Percentiles rank a stretch among this genome's conserved stretches.
Evolutionary conservation across 2,797 vertebrate genomes (phyloP).

Genomic region (Schizopygopsis pylzovi): DNA sequence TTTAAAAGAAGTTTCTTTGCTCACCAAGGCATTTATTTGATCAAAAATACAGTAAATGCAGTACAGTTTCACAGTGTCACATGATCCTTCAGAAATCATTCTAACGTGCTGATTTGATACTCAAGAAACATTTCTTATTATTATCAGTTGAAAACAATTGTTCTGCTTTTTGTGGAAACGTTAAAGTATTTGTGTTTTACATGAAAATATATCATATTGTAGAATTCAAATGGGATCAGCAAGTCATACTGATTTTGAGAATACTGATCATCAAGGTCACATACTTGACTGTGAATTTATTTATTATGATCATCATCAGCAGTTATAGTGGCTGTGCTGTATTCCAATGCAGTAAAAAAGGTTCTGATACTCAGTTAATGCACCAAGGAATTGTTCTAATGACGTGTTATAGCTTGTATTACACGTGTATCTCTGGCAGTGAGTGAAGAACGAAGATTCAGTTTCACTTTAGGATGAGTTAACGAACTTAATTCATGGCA

Average conservation of each 20-base stretch:
- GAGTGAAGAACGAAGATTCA: constrained; percentile 3
- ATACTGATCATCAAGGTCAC: neutral
- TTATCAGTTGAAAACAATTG: neutral
- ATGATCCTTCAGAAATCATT: neutral
- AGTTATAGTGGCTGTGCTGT: neutral
- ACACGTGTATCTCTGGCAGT: neutral
- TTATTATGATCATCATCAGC: neutral
- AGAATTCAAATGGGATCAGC: neutral
- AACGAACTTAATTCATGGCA: neutral
- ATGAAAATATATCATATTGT: neutral
- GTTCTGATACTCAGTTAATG: constrained; percentile 6
- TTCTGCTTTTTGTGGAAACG: neutral
- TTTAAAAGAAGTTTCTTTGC: neutral
- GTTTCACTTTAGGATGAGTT: neutral
- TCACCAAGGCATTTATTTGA: neutral
- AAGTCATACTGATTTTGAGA: neutral
- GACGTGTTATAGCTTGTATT: neutral
- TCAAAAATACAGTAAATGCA: neutral
- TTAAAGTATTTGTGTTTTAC: neutral
- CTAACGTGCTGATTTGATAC: neutral
- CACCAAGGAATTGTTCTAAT: neutral
- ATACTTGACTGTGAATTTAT: neutral
- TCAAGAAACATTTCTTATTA: neutral
- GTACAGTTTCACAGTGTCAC: neutral
- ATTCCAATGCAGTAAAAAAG: neutral